These are phyloP conservation scores for Ormyrus rosae DNA, from an alignment of 2,888 invertebrate species.

Conservation along the genomic window DNA sequence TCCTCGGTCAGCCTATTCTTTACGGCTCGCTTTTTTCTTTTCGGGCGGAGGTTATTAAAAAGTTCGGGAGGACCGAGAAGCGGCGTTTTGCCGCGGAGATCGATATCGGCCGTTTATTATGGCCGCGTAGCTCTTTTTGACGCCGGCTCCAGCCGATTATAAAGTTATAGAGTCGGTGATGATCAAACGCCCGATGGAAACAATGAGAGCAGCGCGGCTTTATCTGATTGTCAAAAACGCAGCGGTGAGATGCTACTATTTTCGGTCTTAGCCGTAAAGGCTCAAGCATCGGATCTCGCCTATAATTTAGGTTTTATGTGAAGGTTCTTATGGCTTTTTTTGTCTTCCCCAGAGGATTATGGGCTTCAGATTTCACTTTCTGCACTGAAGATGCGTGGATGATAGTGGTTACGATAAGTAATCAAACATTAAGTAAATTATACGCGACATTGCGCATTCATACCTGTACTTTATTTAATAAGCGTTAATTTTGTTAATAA, in stretches of 20 bases:
- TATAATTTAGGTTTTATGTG: slow-evolving; percentile 42
- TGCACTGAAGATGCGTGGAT: not conserved
- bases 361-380: slow-evolving; percentile 13
- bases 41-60: slow-evolving; percentile 15
- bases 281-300: slow-evolving; percentile 8
- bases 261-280: not conserved
- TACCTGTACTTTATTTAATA: not conserved
- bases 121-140: slow-evolving; percentile 18
- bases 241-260: not conserved
- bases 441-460: not conserved
- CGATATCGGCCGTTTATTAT: slow-evolving; percentile 23
- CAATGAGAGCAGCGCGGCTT: slow-evolving; percentile 26
- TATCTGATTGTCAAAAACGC: slow-evolving; percentile 29
- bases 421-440: slow-evolving; percentile 15
- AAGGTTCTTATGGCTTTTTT: slow-evolving; percentile 10
- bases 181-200: slow-evolving; percentile 21
- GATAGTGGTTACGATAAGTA: slow-evolving; percentile 16
- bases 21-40: slow-evolving; percentile 30
- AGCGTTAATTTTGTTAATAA: not conserved
- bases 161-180: not conserved
- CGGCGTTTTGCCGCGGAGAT: not conserved
- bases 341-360: too few relatives aligned
- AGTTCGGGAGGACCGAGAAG: slow-evolving; percentile 3
- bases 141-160: not conserved
- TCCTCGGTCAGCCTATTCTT: slow-evolving; percentile 43